Base-by-base conservation (phyloP, 2,113 vertebrate genomes). In the Lanius collurio region DNA sequence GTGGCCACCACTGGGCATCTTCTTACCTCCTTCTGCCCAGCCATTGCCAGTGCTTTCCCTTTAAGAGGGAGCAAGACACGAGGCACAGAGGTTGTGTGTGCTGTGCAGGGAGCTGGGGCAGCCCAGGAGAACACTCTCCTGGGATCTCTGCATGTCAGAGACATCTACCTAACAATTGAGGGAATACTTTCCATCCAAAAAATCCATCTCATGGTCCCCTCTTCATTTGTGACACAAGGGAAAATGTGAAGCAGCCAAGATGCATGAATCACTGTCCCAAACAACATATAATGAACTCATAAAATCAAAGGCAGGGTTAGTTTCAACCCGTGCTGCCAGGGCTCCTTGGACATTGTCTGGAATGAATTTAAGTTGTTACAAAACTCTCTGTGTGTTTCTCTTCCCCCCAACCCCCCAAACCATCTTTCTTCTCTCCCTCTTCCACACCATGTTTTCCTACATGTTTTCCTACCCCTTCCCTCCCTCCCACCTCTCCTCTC, bases 221-320 rank as follows among this genome's bases (percentile, higher is more conserved):
- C 93, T 96, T 93, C 90, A 18, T 92, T 90, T 97, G 94, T 95
- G 95, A 96, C 96, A 96, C 90, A 97, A 96, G 95, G 95, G 95
- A 96, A 96, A 96, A 96, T 94, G 65, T 94, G 96, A 94, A 88
- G 88, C 94, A 87, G 96, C 96, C 96, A 97, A 95, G 78, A 95
- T 21, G 86, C 19, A 87, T 96, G 96, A 97, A 95, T 97, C 95
- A 96, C 93, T 96, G 93, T 95, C 90, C 93, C 96, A 96, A 96
- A 96, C 76, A 96, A 96, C 96, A 94, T 97, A 97, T 95, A 97
- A 97, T 94, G 90, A 96, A 96, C 95, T 97, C 93, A 97, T 96
- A 96, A 97, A 96, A 96, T 95, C 93, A 95, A 96, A 96, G 96
- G 93, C 94, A 96, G 95, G 88, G 94, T 94, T 97, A 96, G 92